Conservation (phyloP, 2,113 vertebrate species). For the Scolopax mira region DNA sequence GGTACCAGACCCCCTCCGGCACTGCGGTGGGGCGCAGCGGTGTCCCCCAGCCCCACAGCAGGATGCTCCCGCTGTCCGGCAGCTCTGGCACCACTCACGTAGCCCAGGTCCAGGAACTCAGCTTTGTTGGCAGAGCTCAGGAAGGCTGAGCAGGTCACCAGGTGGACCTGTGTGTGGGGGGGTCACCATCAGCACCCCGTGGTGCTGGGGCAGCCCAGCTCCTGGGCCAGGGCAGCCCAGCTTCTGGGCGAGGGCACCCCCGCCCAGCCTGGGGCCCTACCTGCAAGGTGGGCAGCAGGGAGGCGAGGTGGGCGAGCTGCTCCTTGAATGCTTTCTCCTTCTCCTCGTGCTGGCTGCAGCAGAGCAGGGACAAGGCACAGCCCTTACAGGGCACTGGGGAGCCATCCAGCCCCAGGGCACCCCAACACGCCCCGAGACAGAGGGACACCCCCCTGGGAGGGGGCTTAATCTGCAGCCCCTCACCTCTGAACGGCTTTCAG, state of each 20-base stretch:
- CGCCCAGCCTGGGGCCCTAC: slow-evolving; percentile 43
- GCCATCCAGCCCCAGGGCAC: not conserved
- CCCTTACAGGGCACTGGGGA: not conserved
- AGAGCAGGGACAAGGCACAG: not conserved
- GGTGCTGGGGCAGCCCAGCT: fast-evolving
- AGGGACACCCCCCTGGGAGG: fast-evolving
- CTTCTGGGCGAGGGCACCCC: not conserved
- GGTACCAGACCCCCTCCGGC: fast-evolving
- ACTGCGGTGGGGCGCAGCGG: fast-evolving
- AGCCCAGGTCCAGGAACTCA: slow-evolving; percentile 91
- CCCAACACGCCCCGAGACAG: fast-evolving
- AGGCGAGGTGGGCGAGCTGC: slow-evolving; percentile 85
- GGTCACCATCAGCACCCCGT: fast-evolving
- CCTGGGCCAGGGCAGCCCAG: not conserved
- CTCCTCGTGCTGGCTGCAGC: slow-evolving; percentile 87
- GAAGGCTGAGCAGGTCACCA: slow-evolving; percentile 91
- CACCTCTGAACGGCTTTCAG: slow-evolving; percentile 92
- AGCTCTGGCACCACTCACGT: slow-evolving; percentile 77
- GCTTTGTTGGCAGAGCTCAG: slow-evolving; percentile 91
- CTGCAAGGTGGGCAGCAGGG: slow-evolving; percentile 89
- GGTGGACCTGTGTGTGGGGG: slow-evolving; percentile 75
- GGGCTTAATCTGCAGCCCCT: not conserved
- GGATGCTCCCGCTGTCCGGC: not conserved
- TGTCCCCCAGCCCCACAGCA: not conserved
- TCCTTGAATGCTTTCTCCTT: slow-evolving; percentile 91